Evolutionary conservation across 2,113 vertebrate species (phyloP).

Genomic region (Irena cyanogastra): DNA sequence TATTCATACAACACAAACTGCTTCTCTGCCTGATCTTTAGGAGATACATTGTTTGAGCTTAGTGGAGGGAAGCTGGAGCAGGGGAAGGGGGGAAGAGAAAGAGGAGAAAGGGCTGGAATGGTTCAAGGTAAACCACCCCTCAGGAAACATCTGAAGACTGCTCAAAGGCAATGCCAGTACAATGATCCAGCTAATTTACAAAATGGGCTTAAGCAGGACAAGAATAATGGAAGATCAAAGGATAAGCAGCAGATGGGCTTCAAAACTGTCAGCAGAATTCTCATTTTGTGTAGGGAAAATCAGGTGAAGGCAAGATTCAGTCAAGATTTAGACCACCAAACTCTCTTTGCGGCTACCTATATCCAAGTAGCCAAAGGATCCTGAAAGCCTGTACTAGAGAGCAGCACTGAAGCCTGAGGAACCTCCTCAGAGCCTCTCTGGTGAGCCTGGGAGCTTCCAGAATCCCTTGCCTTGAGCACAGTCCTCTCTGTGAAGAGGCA

Average conservation of each 20-base stretch:
- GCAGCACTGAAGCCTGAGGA: background rate
- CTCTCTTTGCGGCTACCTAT: background rate
- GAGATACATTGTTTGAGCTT: background rate
- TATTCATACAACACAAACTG: background rate
- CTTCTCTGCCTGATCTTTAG: background rate
- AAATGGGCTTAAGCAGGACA: background rate
- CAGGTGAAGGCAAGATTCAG: background rate
- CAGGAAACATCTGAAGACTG: background rate
- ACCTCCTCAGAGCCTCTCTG: background rate
- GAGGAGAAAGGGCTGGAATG: background rate
- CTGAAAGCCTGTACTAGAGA: background rate
- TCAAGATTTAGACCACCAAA: background rate
- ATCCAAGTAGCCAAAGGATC: background rate
- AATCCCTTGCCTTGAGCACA: background rate
- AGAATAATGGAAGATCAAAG: background rate
- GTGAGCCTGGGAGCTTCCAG: background rate
- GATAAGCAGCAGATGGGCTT: background rate
- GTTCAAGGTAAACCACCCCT: background rate
- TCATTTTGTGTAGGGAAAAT: background rate
- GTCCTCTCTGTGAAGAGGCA: background rate
- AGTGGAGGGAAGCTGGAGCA: background rate
- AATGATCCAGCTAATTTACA: background rate
- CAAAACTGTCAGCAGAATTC: background rate
- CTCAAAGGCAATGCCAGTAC: background rate
- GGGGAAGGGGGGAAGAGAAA: background rate